Base-by-base conservation (phyloP, 2,113 vertebrate genomes). In the Apus apus region DNA sequence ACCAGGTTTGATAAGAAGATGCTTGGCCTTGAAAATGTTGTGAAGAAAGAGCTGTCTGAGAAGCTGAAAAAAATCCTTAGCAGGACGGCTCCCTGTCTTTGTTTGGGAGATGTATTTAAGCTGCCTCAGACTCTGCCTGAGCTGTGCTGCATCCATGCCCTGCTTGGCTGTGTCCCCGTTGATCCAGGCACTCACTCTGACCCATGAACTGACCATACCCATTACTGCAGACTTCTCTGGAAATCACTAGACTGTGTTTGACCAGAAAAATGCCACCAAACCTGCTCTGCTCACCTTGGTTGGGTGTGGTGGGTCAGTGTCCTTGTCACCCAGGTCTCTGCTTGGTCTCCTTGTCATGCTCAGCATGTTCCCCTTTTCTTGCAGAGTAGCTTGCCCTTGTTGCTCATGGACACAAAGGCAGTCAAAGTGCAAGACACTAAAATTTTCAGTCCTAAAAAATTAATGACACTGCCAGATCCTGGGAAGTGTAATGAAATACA, bases 11-110 rank as follows among this genome's bases (percentile, higher is more conserved):
- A 81, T 38, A 72, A 67, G 20, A 34, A 85, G 20, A 34, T 46
- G 15, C 13, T 20, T 66, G 65, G 40, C 16, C 46, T 85, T 67
- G 58, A 67, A 80, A 89, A 72, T 30, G 18, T 27, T 57, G 21
- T 71, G 70, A 85, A 85, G n/a, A 74, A 46, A 43, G 13, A 77
- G 6, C 18, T 62, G 11, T 53, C 81, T 71, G 58, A 46, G 27
- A 73, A 67, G 32, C 12, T 40, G 20, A 72, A 66, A 62, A 50
- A 11, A 46, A 73, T 8, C 6, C 38, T 79, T n/a, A 45, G 30
- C 1, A 60, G 18, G 7, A n/a, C n/a, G 9, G 2, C 16, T 79
- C n/a, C 45, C 5, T 3, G 1, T 2, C 13, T 87, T 64, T 48
- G 17, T 25, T 72, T 67, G 36, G 34, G 18, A 62, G 9, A 13